Evolutionary conservation across 1,140 invertebrate species (phyloP).

Genomic region (Pseudomyrmex flavicornis): DNA sequence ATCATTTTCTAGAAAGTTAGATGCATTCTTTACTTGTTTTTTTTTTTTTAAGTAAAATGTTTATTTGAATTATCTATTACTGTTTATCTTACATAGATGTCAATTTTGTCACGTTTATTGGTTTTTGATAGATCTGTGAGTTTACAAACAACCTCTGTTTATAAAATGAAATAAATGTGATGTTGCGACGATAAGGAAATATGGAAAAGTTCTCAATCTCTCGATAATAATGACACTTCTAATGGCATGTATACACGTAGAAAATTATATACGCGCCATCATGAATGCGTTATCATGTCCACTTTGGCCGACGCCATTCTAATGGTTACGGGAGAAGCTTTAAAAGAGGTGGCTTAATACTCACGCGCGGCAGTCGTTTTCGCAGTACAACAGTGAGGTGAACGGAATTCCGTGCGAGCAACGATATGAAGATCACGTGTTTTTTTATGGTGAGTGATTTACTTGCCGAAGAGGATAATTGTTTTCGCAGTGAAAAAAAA

Average conservation of each 20-base stretch:
- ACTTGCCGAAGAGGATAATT: neutral
- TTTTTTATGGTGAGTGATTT: slow-evolving; percentile 70
- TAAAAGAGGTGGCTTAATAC: slow-evolving; percentile 67
- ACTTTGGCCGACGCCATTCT: slow-evolving; percentile 36
- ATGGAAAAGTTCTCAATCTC: slow-evolving; percentile 10
- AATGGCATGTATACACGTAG: neutral
- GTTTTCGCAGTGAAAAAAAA: slow-evolving; percentile 41
- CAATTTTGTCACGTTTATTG: too few species aligned
- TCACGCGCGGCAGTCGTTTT: slow-evolving; percentile 25
- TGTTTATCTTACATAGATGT: too few species aligned
- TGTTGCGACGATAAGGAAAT: neutral
- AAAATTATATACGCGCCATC: neutral
- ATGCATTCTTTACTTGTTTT: too few species aligned
- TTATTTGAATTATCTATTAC: too few species aligned
- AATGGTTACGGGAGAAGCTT: slow-evolving; percentile 57
- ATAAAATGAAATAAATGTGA: slow-evolving; percentile 16
- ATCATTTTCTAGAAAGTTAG: too few species aligned
- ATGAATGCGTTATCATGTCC: slow-evolving; percentile 45
- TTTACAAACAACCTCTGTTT: neutral
- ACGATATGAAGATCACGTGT: slow-evolving; percentile 70
- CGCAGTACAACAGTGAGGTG: slow-evolving; percentile 56
- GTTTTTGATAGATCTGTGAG: too few species aligned
- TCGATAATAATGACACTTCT: neutral
- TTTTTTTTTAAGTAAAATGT: too few species aligned
- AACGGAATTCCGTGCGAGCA: slow-evolving; percentile 55